Evolutionary conservation across 2,888 invertebrate genomes (phyloP).

Genomic region (Yponomeuta plumbellus): DNA sequence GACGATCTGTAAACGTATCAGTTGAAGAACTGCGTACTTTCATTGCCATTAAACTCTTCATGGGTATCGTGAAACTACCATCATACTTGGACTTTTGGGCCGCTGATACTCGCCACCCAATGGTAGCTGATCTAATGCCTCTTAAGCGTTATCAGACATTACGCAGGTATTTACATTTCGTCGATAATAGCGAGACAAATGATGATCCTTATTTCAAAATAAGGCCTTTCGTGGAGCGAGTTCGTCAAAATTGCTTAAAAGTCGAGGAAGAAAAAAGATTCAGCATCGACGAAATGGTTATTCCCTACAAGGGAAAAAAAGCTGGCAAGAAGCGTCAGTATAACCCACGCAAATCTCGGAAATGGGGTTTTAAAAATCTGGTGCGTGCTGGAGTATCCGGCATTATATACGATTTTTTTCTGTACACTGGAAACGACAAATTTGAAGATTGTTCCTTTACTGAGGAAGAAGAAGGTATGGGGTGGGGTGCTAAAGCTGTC

Average conservation of each 20-base stretch:
- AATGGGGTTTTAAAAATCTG: conserved; percentile 43
- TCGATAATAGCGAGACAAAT: no score
- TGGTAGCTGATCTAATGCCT: no score
- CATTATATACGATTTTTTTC: conserved; percentile 32
- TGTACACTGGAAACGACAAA: conserved; percentile 27
- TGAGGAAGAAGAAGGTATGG: conserved; percentile 23
- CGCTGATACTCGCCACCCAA: no score
- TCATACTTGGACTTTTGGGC: no score
- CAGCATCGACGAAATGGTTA: conserved; percentile 41
- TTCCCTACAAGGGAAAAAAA: conserved; percentile 38
- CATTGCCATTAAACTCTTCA: no score
- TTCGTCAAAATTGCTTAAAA: conserved; percentile 27
- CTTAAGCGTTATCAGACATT: no score
- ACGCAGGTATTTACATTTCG: no score
- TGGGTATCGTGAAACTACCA: no score
- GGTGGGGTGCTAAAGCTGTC: conserved; percentile 29
- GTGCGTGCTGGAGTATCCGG: conserved; percentile 38
- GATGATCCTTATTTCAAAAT: conserved; percentile 29
- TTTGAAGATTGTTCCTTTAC: conserved; percentile 27
- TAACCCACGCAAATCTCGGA: conserved; percentile 37
- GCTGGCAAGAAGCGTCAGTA: conserved; percentile 38
- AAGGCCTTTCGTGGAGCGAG: conserved; percentile 30
- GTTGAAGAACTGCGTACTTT: no score
- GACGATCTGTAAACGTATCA: no score
- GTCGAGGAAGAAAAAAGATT: conserved; percentile 28